Evolutionary conservation across 2,797 vertebrate genomes (phyloP).

Genomic region (Scolopax bukidnonensis): DNA sequence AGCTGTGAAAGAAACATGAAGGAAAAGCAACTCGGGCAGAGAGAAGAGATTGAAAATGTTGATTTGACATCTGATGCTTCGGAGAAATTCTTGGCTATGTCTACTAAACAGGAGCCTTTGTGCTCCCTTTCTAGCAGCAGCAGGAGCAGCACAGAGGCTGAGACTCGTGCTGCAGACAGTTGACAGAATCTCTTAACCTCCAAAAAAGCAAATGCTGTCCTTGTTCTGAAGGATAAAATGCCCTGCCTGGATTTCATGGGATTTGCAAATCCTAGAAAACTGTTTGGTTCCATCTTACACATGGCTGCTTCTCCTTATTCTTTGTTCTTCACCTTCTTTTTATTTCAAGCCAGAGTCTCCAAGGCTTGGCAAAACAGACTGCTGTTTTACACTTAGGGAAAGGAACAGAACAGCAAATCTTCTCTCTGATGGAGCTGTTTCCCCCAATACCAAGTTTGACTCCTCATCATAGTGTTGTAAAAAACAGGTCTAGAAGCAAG

Average conservation of each 20-base stretch:
- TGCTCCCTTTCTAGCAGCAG: neutral
- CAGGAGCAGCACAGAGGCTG: neutral
- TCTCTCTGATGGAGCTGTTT: neutral
- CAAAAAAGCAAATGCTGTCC: neutral
- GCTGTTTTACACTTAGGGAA: neutral
- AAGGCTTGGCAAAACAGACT: neutral
- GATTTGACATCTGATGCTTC: slow-evolving; percentile 40
- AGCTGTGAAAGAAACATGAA: slow-evolving; percentile 15
- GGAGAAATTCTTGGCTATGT: neutral
- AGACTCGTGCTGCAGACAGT: neutral
- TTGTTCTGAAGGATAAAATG: neutral
- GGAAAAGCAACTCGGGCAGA: neutral
- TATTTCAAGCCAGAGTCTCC: neutral
- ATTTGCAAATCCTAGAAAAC: neutral
- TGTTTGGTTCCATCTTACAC: neutral
- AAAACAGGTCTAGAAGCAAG: neutral
- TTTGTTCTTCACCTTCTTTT: neutral
- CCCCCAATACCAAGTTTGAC: neutral
- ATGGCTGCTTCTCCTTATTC: neutral
- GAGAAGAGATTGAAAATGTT: slow-evolving; percentile 29
- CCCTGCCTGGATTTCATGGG: neutral
- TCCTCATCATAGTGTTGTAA: neutral
- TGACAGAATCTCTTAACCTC: neutral
- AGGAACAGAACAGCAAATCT: neutral
- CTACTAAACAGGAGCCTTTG: neutral